phyloP scores from a whole-genome alignment of 2,888 invertebrate genomes.

The Dorcus hopei region DNA sequence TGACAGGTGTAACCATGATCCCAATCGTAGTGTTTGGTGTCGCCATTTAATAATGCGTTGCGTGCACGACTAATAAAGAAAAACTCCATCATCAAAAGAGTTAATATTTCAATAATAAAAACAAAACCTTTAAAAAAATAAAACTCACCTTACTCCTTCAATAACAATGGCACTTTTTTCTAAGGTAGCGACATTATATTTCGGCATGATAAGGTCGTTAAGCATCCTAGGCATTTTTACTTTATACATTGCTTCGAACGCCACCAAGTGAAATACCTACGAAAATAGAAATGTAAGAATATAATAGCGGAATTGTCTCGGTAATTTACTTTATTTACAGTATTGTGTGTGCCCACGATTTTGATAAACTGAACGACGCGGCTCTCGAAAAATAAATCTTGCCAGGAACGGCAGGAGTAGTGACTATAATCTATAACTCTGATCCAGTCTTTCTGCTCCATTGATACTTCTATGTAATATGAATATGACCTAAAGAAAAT shows the following conservation, averaged over 20 bases:
- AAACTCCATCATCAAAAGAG: background rate
- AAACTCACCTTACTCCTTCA: slow-evolving; percentile 80
- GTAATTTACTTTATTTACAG: slow-evolving; percentile 76
- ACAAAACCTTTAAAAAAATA: background rate
- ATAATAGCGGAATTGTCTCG: background rate
- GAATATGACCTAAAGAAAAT: slow-evolving; percentile 67
- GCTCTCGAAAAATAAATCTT: slow-evolving; percentile 87
- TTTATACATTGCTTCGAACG: slow-evolving; percentile 86
- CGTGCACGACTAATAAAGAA: slow-evolving; percentile 66
- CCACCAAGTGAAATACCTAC: slow-evolving; percentile 87
- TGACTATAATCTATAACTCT: slow-evolving; percentile 88
- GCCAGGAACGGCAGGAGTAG: slow-evolving; percentile 95
- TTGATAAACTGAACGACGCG: slow-evolving; percentile 82
- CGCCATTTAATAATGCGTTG: slow-evolving; percentile 94
- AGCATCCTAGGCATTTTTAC: slow-evolving; percentile 70
- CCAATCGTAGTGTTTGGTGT: slow-evolving; percentile 95
- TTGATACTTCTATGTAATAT: slow-evolving; percentile 90
- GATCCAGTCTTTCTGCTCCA: slow-evolving; percentile 94
- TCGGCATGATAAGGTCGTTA: slow-evolving; percentile 76
- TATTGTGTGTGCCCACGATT: slow-evolving; percentile 89
- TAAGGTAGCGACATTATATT: slow-evolving; percentile 88
- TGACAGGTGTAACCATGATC: slow-evolving; percentile 98
- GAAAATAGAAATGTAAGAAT: slow-evolving; percentile 13
- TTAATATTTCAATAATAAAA: background rate
- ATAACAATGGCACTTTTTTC: slow-evolving; percentile 88